Evolutionary conservation across 2,888 invertebrate species (phyloP), one percentile per base, ranked within the genome.

Genomic region (Eucera pruinosa): DNA sequence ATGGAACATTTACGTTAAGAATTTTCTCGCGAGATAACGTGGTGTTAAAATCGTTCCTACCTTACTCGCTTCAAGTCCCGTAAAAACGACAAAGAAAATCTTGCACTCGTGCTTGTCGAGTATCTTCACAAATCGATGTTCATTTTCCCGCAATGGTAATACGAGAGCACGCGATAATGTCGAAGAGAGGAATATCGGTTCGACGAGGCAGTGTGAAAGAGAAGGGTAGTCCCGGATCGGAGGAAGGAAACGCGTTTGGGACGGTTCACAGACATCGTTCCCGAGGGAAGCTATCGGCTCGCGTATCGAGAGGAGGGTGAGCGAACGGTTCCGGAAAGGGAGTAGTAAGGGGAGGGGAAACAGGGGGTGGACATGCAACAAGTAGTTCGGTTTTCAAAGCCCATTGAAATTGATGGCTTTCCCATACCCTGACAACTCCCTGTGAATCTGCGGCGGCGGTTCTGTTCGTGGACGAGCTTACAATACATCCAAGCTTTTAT

Each of bases 341-440:
- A 76, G 78, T 79, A 71, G 82, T 77, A 85, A 79, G 77, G 80
- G 78, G 82, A 64, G 84, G 84, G 85, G 78, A 80, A 68, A 80
- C 23, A 15, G 81, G 55, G 61, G 84, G 85, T 70, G 78, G 81
- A 85, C 87, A 90, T 90, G 92, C 92, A 92, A 92, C 92, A 92
- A 92, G 92, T 92, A 89, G 92, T 92, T 92, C 90, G 92, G 92
- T 92, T 92, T 92, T 92, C 92, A 92, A 92, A 92, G 92, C 91
- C 92, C 92, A 92, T 92, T 92, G 91, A 92, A 92, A 92, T 92
- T 92, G 92, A 92, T 92, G 92, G 92, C 91, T 92, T 92, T 92
- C 92, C 92, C 92, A 92, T 92, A 91, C 92, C 91, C 89, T 89
- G 89, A 89, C 89, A 86, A 88, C 86, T 48, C 86, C 84, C 85